Conservation (phyloP, 2,797 vertebrate species). For the Vultur gryphus region DNA sequence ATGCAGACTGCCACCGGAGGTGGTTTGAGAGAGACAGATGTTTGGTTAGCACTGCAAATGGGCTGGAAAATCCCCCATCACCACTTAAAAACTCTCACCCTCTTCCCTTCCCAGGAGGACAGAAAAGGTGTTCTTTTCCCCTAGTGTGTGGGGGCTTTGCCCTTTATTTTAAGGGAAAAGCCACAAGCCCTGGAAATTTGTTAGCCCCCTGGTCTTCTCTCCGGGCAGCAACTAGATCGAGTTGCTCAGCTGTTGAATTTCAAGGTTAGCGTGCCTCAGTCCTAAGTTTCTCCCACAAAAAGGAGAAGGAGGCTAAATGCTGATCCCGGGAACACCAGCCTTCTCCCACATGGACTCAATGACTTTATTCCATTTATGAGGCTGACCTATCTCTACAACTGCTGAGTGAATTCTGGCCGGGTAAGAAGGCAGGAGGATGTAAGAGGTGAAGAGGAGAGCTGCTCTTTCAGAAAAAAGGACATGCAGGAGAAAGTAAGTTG, state of each 20-base stretch:
- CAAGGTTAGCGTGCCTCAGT: background rate
- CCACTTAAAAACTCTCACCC: background rate
- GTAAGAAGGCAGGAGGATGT: background rate
- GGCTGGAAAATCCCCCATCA: background rate
- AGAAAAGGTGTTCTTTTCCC: background rate
- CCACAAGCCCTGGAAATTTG: background rate
- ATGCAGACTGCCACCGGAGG: background rate
- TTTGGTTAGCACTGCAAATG: background rate
- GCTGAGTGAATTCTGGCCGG: background rate
- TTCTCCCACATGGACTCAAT: fast-evolving
- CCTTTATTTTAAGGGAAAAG: background rate
- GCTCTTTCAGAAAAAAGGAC: background rate
- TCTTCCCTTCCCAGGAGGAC: background rate
- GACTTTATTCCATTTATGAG: background rate
- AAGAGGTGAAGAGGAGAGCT: background rate
- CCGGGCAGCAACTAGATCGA: background rate
- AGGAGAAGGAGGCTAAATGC: background rate
- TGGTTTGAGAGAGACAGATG: background rate
- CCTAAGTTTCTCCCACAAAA: background rate
- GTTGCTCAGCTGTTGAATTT: background rate
- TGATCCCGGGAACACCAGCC: background rate
- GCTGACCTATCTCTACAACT: background rate
- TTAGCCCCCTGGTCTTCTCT: background rate
- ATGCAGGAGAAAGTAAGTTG: background rate
- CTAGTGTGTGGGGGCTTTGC: background rate